Base-by-base conservation (phyloP, 2,797 vertebrate species). In the Anguilla marmorata region DNA sequence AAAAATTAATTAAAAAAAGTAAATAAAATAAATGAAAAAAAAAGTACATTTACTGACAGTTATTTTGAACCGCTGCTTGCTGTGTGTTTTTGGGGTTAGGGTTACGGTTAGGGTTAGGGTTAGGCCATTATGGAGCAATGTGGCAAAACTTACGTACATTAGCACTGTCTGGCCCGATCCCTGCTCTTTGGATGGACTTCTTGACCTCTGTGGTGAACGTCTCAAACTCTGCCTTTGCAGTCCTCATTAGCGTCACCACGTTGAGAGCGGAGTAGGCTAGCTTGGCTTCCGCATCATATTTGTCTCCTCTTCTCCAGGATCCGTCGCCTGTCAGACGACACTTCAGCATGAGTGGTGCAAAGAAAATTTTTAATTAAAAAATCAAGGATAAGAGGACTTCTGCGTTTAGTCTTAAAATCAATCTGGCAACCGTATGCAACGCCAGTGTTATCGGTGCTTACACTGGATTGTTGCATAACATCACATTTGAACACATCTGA, bases 181-280 rank as follows among this genome's bases (percentile, higher is more conserved):
- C 92, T 0, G 56, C 82, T 58, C 91, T 96, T 93, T 98, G 96
- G 86, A 95, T 92, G 91, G 97, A 97, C 93, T 93, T 97, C 94
- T 96, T 98, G 96, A 99, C 97, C 91, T 99, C 97, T 89, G 97
- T 90, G 85, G 98, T 97, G 96, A 99, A 99, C 92, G 97, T 97
- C 93, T 98, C 97, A 95, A 99, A 99, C 92, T 99, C 97, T 0
- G 98, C 97, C 92, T 99, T 99, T 92, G 98, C 95, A 0, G 98
- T 97, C 93, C 97, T 97, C 92, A 99, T 96, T 90, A 99, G 95
- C 0, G 98, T 99, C 91, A 99, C 89, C 0, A 97, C 99, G 90
- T 98, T 98, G 88, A 99, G 96, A 88, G 96, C 96, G 0, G 96
- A 96, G 89, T 97, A 99, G 0, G 99, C 98, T 90, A 97, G 96